Evolutionary conservation across 2,888 invertebrate species (phyloP), one percentile per base, ranked within the genome.

Genomic region (Endotricha flammealis): DNA sequence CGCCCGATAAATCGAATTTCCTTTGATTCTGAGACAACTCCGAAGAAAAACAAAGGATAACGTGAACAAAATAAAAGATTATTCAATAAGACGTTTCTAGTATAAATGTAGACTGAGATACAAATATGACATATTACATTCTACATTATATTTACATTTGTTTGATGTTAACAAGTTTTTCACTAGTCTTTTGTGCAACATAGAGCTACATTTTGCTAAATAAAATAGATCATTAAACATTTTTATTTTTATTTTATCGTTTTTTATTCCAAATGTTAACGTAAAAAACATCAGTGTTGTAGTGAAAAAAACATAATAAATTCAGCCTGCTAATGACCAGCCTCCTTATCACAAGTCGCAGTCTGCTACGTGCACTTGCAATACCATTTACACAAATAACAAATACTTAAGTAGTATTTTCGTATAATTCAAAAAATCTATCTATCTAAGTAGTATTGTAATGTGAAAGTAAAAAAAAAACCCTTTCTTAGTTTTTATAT

Each of bases 1-100:
- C 62, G 60, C 62, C 57, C 58, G 55, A 55, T 63, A 82, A 85
- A 85, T 85, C 78, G 74, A 82, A 74, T 85, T 79, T 70, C 62
- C 73, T 78, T 76, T 82, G 85, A 83, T 82, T 85, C 67, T 50
- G 52, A 52, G 54, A 58, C 52, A 55, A 60, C 57, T 57, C 40
- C 30, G 39, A 46, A 56, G 56, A 58, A 64, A 69, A 74, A 78
- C 71, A 73, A 68, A 68, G 60, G 48, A 39, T 46, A 44, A 47
- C 44, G 46, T 45, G 49, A 50, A 48, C 30, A 42, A 41, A 42
- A 35, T 35, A 29, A 16, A 1, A 16, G 27, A 27, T 33, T 33
- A n/a, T 33, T 25, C 20, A 20, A 20, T 20, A 20, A 20, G 6
- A 20, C n/a, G n/a, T 20, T 4, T 20, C 4, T n/a, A 20, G 20